Evolutionary conservation across 2,888 invertebrate genomes (phyloP), one percentile per base, ranked within the genome.

Genomic region (Agrochola lychnidis): DNA sequence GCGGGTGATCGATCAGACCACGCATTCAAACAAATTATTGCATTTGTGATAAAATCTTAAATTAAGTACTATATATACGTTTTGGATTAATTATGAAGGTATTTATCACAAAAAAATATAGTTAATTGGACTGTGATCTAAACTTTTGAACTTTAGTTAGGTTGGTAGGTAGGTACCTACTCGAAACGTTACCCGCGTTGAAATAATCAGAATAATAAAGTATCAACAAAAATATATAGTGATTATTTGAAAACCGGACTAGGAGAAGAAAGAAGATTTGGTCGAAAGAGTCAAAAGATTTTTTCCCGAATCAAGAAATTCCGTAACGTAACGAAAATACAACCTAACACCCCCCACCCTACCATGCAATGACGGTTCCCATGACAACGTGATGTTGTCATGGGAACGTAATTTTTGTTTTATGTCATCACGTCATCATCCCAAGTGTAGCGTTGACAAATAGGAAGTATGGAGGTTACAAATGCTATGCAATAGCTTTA

Each of bases 1-100:
- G 59, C 69, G 10, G 30, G n/a, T 51, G 79, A 79, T 76, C 57
- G 57, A 79, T 76, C 22, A n/a, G n/a, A 48, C 30, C 40, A 1
- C 51, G 14, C 56, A 40, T 59, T 14, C 14, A 19, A 48, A 51
- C n/a, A 67, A 78, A 78, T 57, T 57, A 57, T 66, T 48, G 16
- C 22, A 64, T 77, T 14, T n/a, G 14, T 56, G 66, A 74, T 75
- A 74, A 51, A 14, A 74, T 30, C 25, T 61, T 73, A 19, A 9
- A 36, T 75, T 19, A 61, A 30, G 30, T 30, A 30, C 12, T 74
- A 19, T 12, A 40, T 40, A 36, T 73, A n/a, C 2, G 19, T 5
- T n/a, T 19, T 48, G 16, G 9, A 71, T 71, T 14, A 30, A 66
- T 42, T 22, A 6, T 6, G 4, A 9, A 30, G 30, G 10, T 9